Evolutionary conservation across 2,797 vertebrate species (phyloP), one percentile per base, ranked within the genome.

Genomic region (Nothura maculosa): DNA sequence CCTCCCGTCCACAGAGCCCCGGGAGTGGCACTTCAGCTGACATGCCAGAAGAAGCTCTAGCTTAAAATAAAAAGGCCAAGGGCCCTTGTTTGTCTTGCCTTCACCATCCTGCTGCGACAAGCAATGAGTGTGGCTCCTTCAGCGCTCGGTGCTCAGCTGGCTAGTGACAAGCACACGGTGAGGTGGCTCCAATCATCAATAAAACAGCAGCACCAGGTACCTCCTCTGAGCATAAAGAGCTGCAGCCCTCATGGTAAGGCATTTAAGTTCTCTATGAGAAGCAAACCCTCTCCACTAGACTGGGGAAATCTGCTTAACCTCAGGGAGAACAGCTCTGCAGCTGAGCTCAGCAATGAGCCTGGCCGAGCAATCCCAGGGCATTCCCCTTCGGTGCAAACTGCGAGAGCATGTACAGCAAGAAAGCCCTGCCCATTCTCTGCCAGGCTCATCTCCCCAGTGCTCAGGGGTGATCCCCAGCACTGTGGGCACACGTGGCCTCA

Each of bases 261-360:
- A 54, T 86, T 74, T 64, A 89, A 81, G 34, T 36, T 14, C 28
- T 77, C 27, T 66, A n/a, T 88, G n/a, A 70, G 40, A 74, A 52
- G 43, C 28, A 89, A 92, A 86, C 25, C n/a, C 24, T 70, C 48
- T 64, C n/a, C 3, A 3, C 78, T 52, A 88, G 52, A 54, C 5
- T 82, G 14, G 36, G 68, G 83, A 90, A 93, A 90, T 81, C 48
- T 48, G 63, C 64, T 81, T 82, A 86, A 74, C 68, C 89, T 93
- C 0, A 0, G 20, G 40, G 45, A 88, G 38, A 32, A 73, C 11
- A 60, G 74, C 50, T 81, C 50, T 93, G 88, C 92, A 89, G 27
- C 62, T 74, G 52, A 90, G 64, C 34, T 74, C 57, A 90, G 34
- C 74, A 88, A 60, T 6, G 0, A 81, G 40, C 27, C 80, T n/a